Percentiles rank a stretch among this genome's conserved stretches.
Conservation (phyloP, 2,888 invertebrate species). For the Idaea dimidiata region DNA sequence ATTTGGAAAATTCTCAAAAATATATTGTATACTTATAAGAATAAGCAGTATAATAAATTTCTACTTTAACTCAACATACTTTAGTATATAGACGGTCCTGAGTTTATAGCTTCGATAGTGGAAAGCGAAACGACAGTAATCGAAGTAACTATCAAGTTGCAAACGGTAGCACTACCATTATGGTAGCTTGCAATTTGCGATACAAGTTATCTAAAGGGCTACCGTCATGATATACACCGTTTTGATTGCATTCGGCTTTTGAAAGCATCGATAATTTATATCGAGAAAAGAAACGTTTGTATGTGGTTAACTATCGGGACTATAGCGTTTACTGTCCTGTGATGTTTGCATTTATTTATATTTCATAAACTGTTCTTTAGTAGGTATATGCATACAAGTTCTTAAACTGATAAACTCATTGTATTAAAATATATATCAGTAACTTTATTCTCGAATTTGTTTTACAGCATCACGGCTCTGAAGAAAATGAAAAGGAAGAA, state of each 20-base stretch:
- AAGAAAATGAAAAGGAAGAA: slow-evolving; percentile 16
- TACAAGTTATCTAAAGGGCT: slow-evolving; percentile 6
- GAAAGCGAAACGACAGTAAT: slow-evolving; percentile 17
- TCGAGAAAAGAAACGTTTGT: background rate
- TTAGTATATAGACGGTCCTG: background rate
- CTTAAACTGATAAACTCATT: background rate
- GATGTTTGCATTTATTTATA: no score
- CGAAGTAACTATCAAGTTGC: slow-evolving; percentile 17
- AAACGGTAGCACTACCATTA: slow-evolving; percentile 20
- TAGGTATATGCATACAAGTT: background rate
- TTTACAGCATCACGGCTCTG: background rate
- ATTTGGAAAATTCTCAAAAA: no score
- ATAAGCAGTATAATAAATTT: no score
- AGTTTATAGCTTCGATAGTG: slow-evolving; percentile 8
- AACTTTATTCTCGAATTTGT: background rate
- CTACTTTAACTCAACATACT: background rate
- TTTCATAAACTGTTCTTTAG: no score
- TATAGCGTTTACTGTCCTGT: no score
- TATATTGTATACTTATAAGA: no score
- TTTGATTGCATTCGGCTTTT: background rate
- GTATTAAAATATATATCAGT: background rate
- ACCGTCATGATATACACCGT: slow-evolving; percentile 24
- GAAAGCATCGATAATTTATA: background rate
- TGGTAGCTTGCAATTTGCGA: slow-evolving; percentile 16
- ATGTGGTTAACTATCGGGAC: no score